Evolutionary conservation across 1,140 invertebrate genomes (phyloP), one percentile per base, ranked within the genome.

Genomic region (Drosophila fuyamai): DNA sequence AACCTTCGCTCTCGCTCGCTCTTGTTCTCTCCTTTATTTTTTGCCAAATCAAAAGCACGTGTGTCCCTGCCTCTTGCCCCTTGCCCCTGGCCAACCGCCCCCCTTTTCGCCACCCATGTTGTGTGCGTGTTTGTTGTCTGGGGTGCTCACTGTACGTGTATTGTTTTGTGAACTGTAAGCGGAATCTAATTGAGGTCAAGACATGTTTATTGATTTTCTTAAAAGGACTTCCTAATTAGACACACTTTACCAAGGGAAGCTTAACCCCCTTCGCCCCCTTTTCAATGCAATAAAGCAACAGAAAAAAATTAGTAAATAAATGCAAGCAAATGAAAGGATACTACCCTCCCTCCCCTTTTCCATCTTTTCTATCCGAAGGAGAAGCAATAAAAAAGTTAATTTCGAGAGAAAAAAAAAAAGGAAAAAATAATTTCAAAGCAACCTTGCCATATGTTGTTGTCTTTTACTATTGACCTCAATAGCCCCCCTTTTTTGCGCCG

Each of bases 161-260:
- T 79, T 81, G 82, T 86, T 79, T 86, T 86, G 82, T 86, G 82
- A 86, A 86, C 78, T 85, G 82, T 86, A 86, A 85, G 82, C 82
- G 82, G 60, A 86, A 86, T 88, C 83, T 89, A 89, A 89, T 89
- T 89, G 84, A 89, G 84, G 84, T 89, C 84, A 89, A 89, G 84
- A 89, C 84, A 89, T 89, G 80, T 84, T 89, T 89, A 89, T 89
- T 89, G 84, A 89, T 89, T 89, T 89, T 89, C 80, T 83, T 81
- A 86, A 86, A 86, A 86, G 82, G 83, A 86, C 82, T 88, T 86
- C 83, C 82, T 86, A 86, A 86, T 86, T 86, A 86, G 82, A 86
- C 84, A 86, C 78, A 85, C 81, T 86, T 85, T 75, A 75, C 81
- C 13, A 48, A 47, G 55, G 63, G 35, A 57, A 71, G 63, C 63